These are phyloP conservation scores for Hymenochirus boettgeri DNA, from an alignment of 2,113 vertebrate species.

Conservation along the genomic window DNA sequence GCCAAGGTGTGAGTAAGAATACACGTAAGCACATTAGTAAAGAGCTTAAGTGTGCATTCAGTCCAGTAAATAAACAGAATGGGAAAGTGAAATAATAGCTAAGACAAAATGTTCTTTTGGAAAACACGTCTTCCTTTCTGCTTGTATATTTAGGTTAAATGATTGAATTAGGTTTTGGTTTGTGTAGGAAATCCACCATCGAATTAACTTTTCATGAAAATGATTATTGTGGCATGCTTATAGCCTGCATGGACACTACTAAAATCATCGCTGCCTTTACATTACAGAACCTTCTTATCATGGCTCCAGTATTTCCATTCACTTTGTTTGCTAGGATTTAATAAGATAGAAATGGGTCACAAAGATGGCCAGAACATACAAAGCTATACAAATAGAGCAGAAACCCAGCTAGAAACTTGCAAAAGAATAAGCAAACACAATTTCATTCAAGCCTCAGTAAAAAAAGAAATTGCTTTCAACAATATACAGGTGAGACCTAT, in stretches of 20 bases:
- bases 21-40: no score
- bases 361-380: background rate
- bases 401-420: conserved; percentile 21
- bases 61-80: no score
- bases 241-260: background rate
- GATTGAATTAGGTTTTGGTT: no score
- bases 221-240: no score
- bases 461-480: conserved; percentile 27
- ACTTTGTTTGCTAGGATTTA: background rate
- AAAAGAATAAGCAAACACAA: conserved; percentile 15
- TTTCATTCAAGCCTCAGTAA: conserved; percentile 20
- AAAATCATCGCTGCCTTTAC: background rate
- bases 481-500: conserved; percentile 19
- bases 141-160: no score
- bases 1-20: no score
- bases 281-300: background rate
- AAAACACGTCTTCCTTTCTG: no score
- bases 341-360: conserved; percentile 29
- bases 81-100: no score
- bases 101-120: no score
- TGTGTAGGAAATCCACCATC: no score
- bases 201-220: background rate
- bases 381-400: conserved; percentile 32
- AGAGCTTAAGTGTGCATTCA: no score
- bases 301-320: background rate